Evolutionary conservation across 2,113 vertebrate genomes (phyloP), one percentile per base, ranked within the genome.

Genomic region (Girardinichthys multiradiatus): DNA sequence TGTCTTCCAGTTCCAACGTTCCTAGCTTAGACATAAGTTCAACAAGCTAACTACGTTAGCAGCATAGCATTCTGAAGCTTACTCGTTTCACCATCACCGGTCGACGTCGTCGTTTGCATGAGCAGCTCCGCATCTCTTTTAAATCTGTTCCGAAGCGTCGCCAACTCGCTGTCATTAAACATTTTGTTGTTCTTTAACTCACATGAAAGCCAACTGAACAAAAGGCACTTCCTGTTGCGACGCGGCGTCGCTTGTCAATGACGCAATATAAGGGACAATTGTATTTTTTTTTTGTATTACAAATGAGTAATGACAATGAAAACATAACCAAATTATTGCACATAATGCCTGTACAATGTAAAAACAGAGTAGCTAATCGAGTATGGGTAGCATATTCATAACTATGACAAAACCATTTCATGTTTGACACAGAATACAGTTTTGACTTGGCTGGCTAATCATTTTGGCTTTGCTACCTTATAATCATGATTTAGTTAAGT

Each of bases 91-190:
- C 87, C 82, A 19, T 74, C 75, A 74, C 80, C 90, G 37, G 60
- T 74, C 17, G 86, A 45, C 14, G 42, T 54, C 19, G 81, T 63
- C 42, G 84, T 64, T 59, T 87, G 92, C 79, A 93, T 80, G 17
- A 94, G 84, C 71, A 93, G 72, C 64, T 93, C 93, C 2, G 93
- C 91, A 83, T 94, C 87, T 86, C 60, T 90, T 67, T 88, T 93
- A 72, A 95, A 95, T 31, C 94, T 83, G 27, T 95, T 94, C 35
- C 94, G 86, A 35, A 95, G 45, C n/a, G 86, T 89, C 0, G 84
- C 82, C 1, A 94, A 30, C 3, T 95, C 92, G 21, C 45, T 90
- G 27, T 92, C 90, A 51, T 87, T 79, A 0, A 92, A 35, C 78
- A 91, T 92, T 30, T 1, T 86, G 37, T 60, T 24, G 37, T 4